Percentiles rank a stretch among this genome's conserved stretches.
phyloP scores from a whole-genome alignment of 2,113 vertebrate genomes.

The Zootoca vivipara region DNA sequence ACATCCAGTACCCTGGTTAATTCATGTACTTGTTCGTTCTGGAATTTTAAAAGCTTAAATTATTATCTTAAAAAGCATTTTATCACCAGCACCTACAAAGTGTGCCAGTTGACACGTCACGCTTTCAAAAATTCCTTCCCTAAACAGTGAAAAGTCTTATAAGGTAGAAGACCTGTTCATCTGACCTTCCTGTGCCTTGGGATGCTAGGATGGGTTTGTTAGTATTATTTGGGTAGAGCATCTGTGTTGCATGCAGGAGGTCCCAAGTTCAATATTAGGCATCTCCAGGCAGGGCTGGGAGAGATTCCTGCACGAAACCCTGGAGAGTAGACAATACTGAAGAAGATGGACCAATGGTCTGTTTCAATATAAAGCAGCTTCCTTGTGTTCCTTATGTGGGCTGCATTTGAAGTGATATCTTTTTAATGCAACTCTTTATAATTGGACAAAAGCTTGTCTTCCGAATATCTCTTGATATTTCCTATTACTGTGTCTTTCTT shows the following conservation, averaged over 20 bases:
- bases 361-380: too few relatives aligned
- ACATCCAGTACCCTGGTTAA: not conserved
- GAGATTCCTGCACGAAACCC: too few relatives aligned
- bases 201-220: not conserved
- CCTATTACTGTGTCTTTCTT: not conserved
- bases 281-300: too few relatives aligned
- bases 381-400: too few relatives aligned
- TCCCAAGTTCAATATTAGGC: too few relatives aligned
- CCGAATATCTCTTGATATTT: not conserved
- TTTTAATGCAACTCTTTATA: not conserved
- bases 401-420: not conserved
- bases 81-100: not conserved
- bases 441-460: not conserved
- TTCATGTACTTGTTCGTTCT: not conserved
- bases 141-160: not conserved
- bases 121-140: not conserved
- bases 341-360: too few relatives aligned
- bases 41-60: not conserved
- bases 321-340: too few relatives aligned
- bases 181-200: not conserved
- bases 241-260: too few relatives aligned
- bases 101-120: not conserved
- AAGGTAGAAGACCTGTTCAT: not conserved
- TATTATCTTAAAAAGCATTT: not conserved
- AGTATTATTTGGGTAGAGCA: not conserved